Conservation (phyloP, 2,888 invertebrate species). For the Anthrax anthrax region DNA sequence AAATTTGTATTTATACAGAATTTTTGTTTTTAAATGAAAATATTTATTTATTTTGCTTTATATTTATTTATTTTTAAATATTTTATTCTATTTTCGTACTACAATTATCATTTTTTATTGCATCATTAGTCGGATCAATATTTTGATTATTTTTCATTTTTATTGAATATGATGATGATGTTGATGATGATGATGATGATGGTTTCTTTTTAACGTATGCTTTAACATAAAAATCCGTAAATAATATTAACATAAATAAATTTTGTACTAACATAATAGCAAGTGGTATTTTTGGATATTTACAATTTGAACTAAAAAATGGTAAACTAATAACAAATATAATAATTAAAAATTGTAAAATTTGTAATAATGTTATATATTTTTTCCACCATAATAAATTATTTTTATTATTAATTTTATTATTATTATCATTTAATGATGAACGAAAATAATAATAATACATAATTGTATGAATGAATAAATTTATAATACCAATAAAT, state of each 20-base stretch:
- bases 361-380: slow-evolving; percentile 69
- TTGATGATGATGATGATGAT: too few species aligned
- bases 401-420: slow-evolving; percentile 52
- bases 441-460: slow-evolving; percentile 68
- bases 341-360: slow-evolving; percentile 53
- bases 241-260: slow-evolving; percentile 48
- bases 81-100: too few species aligned
- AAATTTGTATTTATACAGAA: too few species aligned
- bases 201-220: slow-evolving; percentile 38
- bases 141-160: too few species aligned
- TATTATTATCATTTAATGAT: slow-evolving; percentile 60
- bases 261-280: slow-evolving; percentile 49
- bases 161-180: too few species aligned
- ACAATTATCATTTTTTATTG: slow-evolving; percentile 24
- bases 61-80: too few species aligned
- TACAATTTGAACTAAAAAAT: slow-evolving; percentile 37
- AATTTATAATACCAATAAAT: slow-evolving; percentile 51
- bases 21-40: too few species aligned
- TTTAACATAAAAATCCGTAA: slow-evolving; percentile 52
- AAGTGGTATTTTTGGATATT: slow-evolving; percentile 41
- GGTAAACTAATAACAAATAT: slow-evolving; percentile 38
- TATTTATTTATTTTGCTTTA: too few species aligned
- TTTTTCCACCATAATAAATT: slow-evolving; percentile 73
- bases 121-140: too few species aligned
- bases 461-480: slow-evolving; percentile 66